phyloP scores from a whole-genome alignment of 2,113 vertebrate genomes.

The Cynocephalus volans region DNA sequence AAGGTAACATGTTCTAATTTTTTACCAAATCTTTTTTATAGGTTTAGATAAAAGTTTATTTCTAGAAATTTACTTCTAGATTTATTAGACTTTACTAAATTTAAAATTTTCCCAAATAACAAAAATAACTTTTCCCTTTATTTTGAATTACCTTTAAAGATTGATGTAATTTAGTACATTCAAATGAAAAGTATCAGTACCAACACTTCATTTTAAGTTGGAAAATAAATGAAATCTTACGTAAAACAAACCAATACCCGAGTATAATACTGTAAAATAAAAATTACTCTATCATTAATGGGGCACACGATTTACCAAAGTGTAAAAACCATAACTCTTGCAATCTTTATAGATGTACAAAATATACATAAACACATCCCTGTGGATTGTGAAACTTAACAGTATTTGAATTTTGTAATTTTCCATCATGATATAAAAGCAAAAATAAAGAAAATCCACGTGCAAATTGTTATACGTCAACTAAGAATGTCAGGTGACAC shows the following conservation, averaged over 20 bases:
- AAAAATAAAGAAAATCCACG: not conserved
- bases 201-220: not conserved
- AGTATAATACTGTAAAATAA: slow-evolving; percentile 30
- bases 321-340: not conserved
- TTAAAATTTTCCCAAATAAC: slow-evolving; percentile 22
- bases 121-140: not conserved
- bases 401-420: not conserved
- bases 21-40: slow-evolving; percentile 12
- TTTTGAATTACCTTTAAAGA: not conserved
- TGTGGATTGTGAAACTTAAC: not conserved
- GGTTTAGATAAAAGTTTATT: slow-evolving; percentile 9
- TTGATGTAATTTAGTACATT: not conserved
- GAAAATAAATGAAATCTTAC: slow-evolving; percentile 22
- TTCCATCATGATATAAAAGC: not conserved
- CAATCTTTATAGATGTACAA: not conserved
- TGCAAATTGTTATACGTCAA: not conserved
- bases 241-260: not conserved
- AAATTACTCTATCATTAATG: not conserved
- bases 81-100: not conserved
- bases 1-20: not conserved
- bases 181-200: not conserved
- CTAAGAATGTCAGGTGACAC: not conserved
- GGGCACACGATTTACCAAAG: not conserved
- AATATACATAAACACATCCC: not conserved
- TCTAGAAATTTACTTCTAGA: not conserved